A percentile compares a stretch with the other conserved stretches of the same genome.
phyloP scores from a whole-genome alignment of 2,113 vertebrate species.

The Calonectris borealis region DNA sequence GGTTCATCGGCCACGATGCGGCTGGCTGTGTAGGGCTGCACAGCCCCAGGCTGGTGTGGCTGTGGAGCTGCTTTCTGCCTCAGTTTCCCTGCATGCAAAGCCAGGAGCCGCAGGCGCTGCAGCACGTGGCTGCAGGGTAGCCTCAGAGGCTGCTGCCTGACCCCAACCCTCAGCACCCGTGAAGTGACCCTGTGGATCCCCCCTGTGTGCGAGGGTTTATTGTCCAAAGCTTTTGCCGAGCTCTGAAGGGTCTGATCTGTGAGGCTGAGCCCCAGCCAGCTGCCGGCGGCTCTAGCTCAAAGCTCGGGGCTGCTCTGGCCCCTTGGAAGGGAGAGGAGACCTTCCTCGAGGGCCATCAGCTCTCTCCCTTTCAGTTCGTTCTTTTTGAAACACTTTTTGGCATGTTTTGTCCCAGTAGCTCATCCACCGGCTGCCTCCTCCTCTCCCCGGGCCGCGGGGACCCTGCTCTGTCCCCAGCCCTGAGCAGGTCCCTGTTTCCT shows the following conservation, averaged over 20 bases:
- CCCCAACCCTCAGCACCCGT: fast-evolving
- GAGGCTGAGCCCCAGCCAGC: background rate
- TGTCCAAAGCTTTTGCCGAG: background rate
- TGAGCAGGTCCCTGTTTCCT: background rate
- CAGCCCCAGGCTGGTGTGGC: background rate
- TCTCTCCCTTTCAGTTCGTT: background rate
- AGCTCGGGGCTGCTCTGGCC: background rate
- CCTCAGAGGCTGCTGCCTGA: background rate
- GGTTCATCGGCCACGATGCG: fast-evolving
- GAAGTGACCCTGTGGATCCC: background rate
- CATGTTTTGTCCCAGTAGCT: background rate
- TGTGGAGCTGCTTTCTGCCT: background rate
- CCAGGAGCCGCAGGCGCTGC: background rate
- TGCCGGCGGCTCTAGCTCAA: background rate
- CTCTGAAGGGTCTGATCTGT: background rate
- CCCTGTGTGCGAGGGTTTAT: fast-evolving
- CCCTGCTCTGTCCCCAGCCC: background rate
- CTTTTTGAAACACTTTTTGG: background rate
- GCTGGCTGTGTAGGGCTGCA: background rate
- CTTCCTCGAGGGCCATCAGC: background rate
- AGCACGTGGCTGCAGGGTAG: background rate
- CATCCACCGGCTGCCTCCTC: background rate
- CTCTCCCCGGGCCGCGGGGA: fast-evolving
- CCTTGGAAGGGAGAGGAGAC: background rate
- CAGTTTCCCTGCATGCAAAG: background rate